Base-by-base conservation (phyloP, 2,797 vertebrate species). In the Chiropotes sagulatus region DNA sequence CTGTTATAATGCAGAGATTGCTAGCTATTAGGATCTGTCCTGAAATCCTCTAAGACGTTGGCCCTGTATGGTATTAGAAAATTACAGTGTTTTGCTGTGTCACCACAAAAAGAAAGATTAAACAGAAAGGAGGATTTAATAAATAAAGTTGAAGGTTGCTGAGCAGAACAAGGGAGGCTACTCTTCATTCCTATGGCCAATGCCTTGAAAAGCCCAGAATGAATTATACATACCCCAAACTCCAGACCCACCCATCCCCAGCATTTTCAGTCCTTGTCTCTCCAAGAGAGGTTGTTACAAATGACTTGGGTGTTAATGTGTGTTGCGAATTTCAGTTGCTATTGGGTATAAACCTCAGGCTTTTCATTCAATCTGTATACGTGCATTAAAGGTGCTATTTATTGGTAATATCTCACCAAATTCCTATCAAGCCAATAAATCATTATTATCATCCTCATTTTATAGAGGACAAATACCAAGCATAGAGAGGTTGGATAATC, bases 101-200 rank as follows among this genome's bases (percentile, higher is more conserved):
- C 22, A 0, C 93, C 89, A 96, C 95, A 91, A 97, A 96, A 96
- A 94, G 81, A 95, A 96, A 96, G 95, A 96, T 97, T 96, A 97
- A 96, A 96, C 92, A 98, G 76, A 96, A 93, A 93, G 73, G 41
- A 2, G 30, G 57, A 48, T 48, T 96, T 95, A 97, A 97, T 97
- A 97, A 98, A 97, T 97, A 95, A 95, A 97, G 89, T 44, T 84
- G 92, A 97, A 97, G 92, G 92, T 87, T 96, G 94, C 97, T 96
- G 94, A 93, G 84, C 84, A 57, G 78, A 96, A 94, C 22, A 50
- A 94, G 19, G 2, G 46, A 80, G 33, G 88, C 44, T 67, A 96
- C 82, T 80, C 75, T 93, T 95, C 82, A 93, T 93, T 58, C 57
- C 75, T 96, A 19, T 0, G 54, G 57, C 91, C 86, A 61, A 22